phyloP scores from a whole-genome alignment of 2,888 invertebrate species.

The Autographa pulchrina region DNA sequence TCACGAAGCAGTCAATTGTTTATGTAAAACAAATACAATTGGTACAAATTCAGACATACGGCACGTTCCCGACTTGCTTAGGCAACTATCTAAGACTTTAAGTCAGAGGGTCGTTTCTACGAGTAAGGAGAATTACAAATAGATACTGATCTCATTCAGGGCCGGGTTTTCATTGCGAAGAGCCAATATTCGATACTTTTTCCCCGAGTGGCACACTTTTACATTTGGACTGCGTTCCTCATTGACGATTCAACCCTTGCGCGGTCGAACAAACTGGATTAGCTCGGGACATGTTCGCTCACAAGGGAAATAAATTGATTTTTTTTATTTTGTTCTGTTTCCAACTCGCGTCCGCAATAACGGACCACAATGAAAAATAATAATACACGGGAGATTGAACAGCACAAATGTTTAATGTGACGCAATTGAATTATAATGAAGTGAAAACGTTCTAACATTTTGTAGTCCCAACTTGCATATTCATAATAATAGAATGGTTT shows the following conservation, averaged over 20 bases:
- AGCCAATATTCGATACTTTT: constrained; percentile 83
- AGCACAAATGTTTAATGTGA: constrained; percentile 69
- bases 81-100: constrained; percentile 50
- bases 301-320: constrained; percentile 88
- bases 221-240: constrained; percentile 84
- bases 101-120: constrained; percentile 60
- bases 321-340: constrained; percentile 82
- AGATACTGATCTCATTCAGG: constrained; percentile 75
- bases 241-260: constrained; percentile 89
- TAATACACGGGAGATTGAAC: constrained; percentile 77
- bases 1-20: constrained; percentile 11
- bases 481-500: constrained; percentile 18
- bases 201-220: constrained; percentile 80
- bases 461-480: constrained; percentile 14
- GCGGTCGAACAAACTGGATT: constrained; percentile 88
- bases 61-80: constrained; percentile 43
- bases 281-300: constrained; percentile 86
- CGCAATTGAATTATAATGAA: constrained; percentile 54
- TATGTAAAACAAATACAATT: constrained; percentile 19
- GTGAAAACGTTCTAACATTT: constrained; percentile 34
- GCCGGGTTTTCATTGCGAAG: constrained; percentile 78
- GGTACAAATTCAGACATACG: constrained; percentile 21
- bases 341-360: constrained; percentile 81
- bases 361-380: constrained; percentile 83
- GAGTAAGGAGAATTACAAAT: constrained; percentile 74